Evolutionary conservation across 2,888 invertebrate species (phyloP).

Genomic region (Rhimphoctona megacephalus): DNA sequence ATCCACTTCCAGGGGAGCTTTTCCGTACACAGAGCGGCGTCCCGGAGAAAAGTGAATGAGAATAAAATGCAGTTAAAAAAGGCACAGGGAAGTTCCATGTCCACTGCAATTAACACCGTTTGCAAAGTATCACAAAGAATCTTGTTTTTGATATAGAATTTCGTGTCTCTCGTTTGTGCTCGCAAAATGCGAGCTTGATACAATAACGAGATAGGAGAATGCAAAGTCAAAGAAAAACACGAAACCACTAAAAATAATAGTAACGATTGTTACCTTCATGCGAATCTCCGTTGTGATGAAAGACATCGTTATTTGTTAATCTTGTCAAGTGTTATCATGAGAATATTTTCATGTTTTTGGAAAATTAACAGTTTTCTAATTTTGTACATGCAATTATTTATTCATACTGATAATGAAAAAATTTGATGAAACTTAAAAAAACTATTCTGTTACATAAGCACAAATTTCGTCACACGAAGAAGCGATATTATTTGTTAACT

Average conservation of each 20-base stretch:
- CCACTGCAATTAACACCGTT: slow-evolving; percentile 47
- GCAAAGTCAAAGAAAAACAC: slow-evolving; percentile 19
- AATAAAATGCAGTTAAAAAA: slow-evolving; percentile 23
- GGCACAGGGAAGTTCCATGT: slow-evolving; percentile 6
- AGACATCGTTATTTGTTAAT: neutral
- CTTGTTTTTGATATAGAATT: slow-evolving; percentile 34
- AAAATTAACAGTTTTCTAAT: neutral
- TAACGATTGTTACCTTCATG: neutral
- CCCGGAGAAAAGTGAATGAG: neutral
- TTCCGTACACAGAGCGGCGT: neutral
- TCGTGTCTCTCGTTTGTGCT: slow-evolving; percentile 11
- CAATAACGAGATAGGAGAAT: slow-evolving; percentile 32
- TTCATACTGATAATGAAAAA: neutral
- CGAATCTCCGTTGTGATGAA: neutral
- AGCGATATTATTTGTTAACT: neutral
- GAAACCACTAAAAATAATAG: slow-evolving; percentile 6
- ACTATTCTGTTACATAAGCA: neutral
- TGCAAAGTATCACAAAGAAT: slow-evolving; percentile 46
- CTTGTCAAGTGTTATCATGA: neutral
- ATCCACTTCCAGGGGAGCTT: neutral
- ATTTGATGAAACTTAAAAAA: neutral
- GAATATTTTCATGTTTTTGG: neutral
- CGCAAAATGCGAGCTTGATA: slow-evolving; percentile 1
- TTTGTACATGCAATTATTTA: neutral
- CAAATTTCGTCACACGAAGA: neutral